A percentile compares a stretch with the other conserved stretches of the same genome.
phyloP scores from a whole-genome alignment of 1,140 invertebrate species.

The Agraylea sexmaculata region DNA sequence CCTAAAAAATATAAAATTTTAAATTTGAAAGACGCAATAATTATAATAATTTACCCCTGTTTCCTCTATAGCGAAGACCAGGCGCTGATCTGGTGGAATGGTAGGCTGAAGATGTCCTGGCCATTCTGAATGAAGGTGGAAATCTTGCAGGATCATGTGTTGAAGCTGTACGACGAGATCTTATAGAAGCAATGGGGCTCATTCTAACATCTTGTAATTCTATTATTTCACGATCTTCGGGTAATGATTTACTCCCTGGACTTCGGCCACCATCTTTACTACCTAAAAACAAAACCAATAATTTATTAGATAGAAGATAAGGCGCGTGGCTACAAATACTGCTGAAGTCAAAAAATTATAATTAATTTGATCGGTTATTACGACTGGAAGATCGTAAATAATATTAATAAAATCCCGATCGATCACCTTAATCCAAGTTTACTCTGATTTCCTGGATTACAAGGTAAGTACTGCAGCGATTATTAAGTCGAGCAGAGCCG shows the following conservation, averaged over 20 bases:
- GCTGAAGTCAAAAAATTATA: too few relatives aligned
- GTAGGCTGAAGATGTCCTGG: slow-evolving; percentile 41
- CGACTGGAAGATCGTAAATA: too few relatives aligned
- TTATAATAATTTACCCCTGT: slow-evolving; percentile 33
- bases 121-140: slow-evolving; percentile 69
- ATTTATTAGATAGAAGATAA: too few relatives aligned
- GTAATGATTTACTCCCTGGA: slow-evolving; percentile 18
- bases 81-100: slow-evolving; percentile 21
- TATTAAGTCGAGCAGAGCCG: too few relatives aligned
- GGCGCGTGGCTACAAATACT: too few relatives aligned
- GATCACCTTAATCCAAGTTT: too few relatives aligned
- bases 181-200: slow-evolving; percentile 72
- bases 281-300: too few relatives aligned
- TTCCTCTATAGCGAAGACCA: slow-evolving; percentile 47
- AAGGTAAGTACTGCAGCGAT: too few relatives aligned
- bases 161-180: slow-evolving; percentile 45
- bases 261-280: slow-evolving; percentile 16
- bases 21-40: neutral
- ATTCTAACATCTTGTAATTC: slow-evolving; percentile 69
- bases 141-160: slow-evolving; percentile 50
- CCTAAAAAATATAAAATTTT: slow-evolving; percentile 30
- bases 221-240: slow-evolving; percentile 46
- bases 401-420: too few relatives aligned
- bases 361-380: too few relatives aligned
- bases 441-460: too few relatives aligned